Conservation (phyloP, 2,113 vertebrate genomes). For the Myocastor coypus region DNA sequence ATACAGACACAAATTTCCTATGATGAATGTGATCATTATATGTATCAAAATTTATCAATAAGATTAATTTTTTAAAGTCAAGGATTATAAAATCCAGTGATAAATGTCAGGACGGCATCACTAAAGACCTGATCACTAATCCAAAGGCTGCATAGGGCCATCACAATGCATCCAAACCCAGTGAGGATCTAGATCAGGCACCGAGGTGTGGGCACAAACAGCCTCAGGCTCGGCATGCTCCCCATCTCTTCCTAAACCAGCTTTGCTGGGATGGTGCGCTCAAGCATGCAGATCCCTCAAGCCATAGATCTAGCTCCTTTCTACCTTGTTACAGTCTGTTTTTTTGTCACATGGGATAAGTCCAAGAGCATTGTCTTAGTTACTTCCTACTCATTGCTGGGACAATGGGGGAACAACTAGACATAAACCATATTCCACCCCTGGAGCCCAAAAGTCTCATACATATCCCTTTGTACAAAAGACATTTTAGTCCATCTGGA, state of each 20-base stretch:
- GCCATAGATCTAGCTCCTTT: not conserved
- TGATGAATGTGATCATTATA: not conserved
- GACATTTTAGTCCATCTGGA: too few relatives aligned
- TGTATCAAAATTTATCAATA: not conserved
- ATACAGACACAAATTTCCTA: not conserved
- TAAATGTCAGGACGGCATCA: not conserved
- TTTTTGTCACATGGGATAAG: not conserved
- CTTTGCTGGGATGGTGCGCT: not conserved
- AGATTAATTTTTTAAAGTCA: not conserved
- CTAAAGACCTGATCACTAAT: not conserved
- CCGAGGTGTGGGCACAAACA: not conserved
- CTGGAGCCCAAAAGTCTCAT: too few relatives aligned
- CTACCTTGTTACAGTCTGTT: not conserved
- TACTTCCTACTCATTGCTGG: too few relatives aligned
- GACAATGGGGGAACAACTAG: too few relatives aligned
- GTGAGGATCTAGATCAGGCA: not conserved
- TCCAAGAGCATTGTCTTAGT: too few relatives aligned
- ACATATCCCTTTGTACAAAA: too few relatives aligned
- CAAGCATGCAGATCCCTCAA: not conserved
- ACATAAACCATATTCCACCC: too few relatives aligned
- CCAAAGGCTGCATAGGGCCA: not conserved
- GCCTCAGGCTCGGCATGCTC: not conserved
- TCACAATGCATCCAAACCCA: not conserved
- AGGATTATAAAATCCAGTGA: not conserved
- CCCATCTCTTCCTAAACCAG: not conserved